Evolutionary conservation across 2,113 vertebrate species (phyloP).

Genomic region (Pardalotus punctatus): DNA sequence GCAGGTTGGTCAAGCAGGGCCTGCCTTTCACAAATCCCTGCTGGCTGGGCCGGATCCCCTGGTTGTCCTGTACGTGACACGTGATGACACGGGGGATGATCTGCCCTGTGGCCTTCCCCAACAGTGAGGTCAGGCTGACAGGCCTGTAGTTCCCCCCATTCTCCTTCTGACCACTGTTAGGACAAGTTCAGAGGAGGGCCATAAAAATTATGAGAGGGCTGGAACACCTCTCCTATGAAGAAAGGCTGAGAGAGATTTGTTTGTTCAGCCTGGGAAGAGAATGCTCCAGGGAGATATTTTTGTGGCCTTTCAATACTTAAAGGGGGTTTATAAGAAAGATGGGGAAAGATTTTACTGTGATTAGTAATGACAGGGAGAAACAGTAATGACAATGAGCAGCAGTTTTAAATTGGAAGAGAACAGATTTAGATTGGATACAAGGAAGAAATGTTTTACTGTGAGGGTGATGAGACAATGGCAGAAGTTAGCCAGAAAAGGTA

Average conservation of each 20-base stretch:
- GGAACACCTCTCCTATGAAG: background rate
- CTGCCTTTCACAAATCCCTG: background rate
- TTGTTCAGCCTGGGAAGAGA: background rate
- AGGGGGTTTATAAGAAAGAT: background rate
- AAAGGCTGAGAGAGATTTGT: background rate
- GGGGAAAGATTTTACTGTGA: background rate
- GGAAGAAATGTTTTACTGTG: background rate
- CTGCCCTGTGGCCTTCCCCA: background rate
- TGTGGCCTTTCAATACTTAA: background rate
- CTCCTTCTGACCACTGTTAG: background rate
- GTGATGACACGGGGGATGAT: background rate
- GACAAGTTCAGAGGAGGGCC: background rate
- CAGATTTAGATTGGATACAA: background rate
- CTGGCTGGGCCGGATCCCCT: background rate
- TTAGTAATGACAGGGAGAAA: background rate
- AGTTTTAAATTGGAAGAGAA: background rate
- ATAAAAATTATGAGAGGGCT: background rate
- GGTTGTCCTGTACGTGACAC: accelerated
- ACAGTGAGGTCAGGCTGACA: background rate
- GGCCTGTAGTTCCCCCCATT: background rate
- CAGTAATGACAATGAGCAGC: background rate
- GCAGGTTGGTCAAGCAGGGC: background rate
- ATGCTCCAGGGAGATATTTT: background rate
- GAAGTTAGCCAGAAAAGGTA: background rate
- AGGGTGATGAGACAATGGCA: background rate